Conservation (phyloP, 2,888 invertebrate genomes). For the Noctua fimbriata region DNA sequence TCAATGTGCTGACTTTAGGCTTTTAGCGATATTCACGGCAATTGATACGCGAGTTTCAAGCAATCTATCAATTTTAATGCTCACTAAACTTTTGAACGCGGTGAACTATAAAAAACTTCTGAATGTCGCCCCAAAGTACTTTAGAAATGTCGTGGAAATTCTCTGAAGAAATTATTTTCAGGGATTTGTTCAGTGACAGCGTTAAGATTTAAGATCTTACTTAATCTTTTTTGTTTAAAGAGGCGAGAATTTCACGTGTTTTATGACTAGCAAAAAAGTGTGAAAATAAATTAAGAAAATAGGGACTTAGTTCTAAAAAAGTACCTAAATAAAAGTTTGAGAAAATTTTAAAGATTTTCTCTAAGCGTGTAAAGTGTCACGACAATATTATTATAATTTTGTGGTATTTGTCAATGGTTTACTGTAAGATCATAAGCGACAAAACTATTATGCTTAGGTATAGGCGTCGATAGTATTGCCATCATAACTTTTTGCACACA, state of each 20-base stretch:
- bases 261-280: neutral
- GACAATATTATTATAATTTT: too few relatives aligned
- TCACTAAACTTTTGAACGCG: slow-evolving; percentile 29
- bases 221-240: slow-evolving; percentile 21
- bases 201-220: slow-evolving; percentile 24
- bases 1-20: slow-evolving; percentile 40
- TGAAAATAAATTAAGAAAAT: neutral
- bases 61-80: slow-evolving; percentile 51
- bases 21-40: slow-evolving; percentile 19
- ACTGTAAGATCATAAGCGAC: neutral
- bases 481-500: slow-evolving; percentile 37
- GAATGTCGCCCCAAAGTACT: slow-evolving; percentile 39
- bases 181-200: slow-evolving; percentile 16
- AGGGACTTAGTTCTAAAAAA: neutral
- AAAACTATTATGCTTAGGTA: neutral
- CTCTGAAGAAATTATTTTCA: slow-evolving; percentile 25
- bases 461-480: slow-evolving; percentile 1
- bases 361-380: too few relatives aligned
- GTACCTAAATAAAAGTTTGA: neutral
- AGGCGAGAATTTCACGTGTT: neutral
- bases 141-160: slow-evolving; percentile 27
- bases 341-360: neutral
- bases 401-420: too few relatives aligned
- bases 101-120: slow-evolving; percentile 47
- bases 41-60: slow-evolving; percentile 33